Evolutionary conservation across 2,113 vertebrate species (phyloP).

Genomic region (Melierax canorus): DNA sequence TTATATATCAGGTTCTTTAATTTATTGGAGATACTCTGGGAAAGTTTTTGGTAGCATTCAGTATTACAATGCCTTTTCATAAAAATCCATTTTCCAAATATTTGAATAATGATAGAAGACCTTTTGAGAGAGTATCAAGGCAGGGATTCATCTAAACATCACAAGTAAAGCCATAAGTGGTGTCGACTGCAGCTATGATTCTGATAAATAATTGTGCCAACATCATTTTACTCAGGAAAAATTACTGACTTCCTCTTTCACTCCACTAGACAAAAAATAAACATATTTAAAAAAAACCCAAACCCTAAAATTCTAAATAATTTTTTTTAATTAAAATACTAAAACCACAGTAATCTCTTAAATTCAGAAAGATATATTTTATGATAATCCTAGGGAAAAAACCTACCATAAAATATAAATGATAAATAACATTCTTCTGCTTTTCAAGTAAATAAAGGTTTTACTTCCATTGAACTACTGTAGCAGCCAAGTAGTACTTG

Average conservation of each 20-base stretch:
- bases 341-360: neutral
- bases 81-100: conserved; percentile 51
- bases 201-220: conserved; percentile 44
- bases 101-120: conserved; percentile 47
- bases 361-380: neutral
- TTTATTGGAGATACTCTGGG: conserved; percentile 14
- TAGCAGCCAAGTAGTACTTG: neutral
- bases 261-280: neutral
- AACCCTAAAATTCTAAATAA: neutral
- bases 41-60: neutral
- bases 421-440: neutral
- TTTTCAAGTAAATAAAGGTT: neutral
- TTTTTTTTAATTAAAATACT: neutral
- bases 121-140: conserved; percentile 33
- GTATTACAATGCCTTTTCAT: neutral
- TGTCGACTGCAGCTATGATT: conserved; percentile 22
- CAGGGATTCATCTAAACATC: conserved; percentile 57
- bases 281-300: no score
- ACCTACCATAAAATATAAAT: neutral
- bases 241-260: neutral
- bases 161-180: conserved; percentile 4
- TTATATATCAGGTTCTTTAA: neutral
- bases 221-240: conserved; percentile 22
- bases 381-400: neutral
- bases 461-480: neutral